Percentiles rank a stretch among this genome's conserved stretches.
phyloP scores from a whole-genome alignment of 2,888 invertebrate species.

The Seladonia tumulorum region DNA sequence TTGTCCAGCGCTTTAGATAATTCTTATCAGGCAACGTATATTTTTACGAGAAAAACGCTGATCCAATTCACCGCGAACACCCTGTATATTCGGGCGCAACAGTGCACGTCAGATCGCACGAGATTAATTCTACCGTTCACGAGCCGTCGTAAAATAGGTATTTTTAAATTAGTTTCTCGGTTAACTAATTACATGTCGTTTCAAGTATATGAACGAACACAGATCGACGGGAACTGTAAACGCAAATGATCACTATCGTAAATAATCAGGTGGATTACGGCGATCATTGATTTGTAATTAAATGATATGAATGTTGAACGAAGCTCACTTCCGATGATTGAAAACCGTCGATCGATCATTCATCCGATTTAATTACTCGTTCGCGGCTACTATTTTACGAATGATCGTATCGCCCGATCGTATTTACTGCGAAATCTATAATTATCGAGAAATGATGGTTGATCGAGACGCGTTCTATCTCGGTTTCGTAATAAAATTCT shows the following conservation, averaged over 20 bases:
- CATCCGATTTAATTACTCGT: conserved; percentile 3
- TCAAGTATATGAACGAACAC: neutral
- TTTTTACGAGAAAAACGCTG: neutral
- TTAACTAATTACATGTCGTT: neutral
- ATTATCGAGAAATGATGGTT: neutral
- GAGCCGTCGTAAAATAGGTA: neutral
- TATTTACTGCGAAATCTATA: neutral
- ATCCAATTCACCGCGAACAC: too few relatives aligned
- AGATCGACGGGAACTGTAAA: neutral
- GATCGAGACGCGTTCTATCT: too few relatives aligned
- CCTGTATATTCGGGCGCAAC: neutral
- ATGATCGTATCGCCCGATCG: neutral
- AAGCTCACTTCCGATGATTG: conserved; percentile 4
- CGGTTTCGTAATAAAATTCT: neutral
- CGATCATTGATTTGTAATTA: conserved; percentile 25
- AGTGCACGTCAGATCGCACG: neutral
- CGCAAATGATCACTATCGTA: neutral
- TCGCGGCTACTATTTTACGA: neutral
- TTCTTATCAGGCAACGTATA: too few relatives aligned
- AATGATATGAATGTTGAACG: conserved; percentile 9
- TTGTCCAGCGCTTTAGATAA: too few relatives aligned
- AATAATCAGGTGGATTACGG: conserved; percentile 6
- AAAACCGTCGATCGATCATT: conserved; percentile 11
- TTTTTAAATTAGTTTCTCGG: neutral
- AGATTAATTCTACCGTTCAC: neutral